These are phyloP conservation scores for Sakesphorus luctuosus DNA, from an alignment of 2,113 vertebrate species.

Conservation along the genomic window DNA sequence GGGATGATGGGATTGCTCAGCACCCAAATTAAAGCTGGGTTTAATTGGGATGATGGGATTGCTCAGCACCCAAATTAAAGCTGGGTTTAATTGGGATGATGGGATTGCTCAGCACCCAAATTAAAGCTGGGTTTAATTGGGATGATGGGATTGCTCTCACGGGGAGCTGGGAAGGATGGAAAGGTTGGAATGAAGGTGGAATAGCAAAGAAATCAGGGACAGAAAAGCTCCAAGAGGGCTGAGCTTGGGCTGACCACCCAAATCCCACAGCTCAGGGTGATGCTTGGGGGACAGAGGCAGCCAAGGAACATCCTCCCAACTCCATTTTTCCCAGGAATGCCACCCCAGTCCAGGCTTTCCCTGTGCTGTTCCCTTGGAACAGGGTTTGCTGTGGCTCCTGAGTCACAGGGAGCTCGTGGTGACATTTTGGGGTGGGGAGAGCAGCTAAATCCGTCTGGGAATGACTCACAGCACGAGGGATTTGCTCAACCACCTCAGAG, in stretches of 20 bases:
- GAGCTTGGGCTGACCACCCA: fast-evolving
- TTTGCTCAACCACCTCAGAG: neutral
- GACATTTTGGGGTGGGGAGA: neutral
- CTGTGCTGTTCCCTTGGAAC: fast-evolving
- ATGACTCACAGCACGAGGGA: slow-evolving; percentile 16
- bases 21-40: too few relatives aligned
- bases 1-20: too few relatives aligned
- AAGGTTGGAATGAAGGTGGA: fast-evolving
- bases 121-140: neutral
- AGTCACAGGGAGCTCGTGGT: neutral
- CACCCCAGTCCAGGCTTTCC: fast-evolving
- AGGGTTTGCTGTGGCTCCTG: neutral
- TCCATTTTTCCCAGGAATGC: neutral
- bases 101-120: neutral
- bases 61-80: neutral
- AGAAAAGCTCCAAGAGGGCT: fast-evolving
- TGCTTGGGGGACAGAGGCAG: too few relatives aligned
- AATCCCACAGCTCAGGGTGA: fast-evolving
- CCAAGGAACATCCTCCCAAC: fast-evolving
- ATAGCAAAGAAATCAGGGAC: neutral
- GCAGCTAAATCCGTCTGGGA: neutral
- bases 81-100: too few relatives aligned
- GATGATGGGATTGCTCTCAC: fast-evolving
- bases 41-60: neutral
- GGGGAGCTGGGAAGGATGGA: neutral